Percentiles rank a stretch among this genome's conserved stretches.
These are phyloP conservation scores for Cheilosia grossa DNA, from an alignment of 2,888 invertebrate species.

Conservation along the genomic window DNA sequence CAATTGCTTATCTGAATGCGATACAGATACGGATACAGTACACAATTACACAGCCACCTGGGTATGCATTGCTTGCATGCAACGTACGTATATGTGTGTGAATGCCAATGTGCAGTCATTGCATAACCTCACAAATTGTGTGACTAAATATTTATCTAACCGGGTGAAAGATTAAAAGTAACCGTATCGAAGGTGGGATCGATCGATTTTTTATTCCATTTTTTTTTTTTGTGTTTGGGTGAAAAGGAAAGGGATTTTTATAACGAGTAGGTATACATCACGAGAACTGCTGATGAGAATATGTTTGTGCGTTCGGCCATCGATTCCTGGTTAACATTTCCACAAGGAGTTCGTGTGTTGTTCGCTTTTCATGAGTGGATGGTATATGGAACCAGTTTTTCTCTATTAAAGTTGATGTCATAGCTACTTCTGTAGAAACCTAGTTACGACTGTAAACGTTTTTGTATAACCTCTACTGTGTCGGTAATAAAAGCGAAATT, in stretches of 20 bases:
- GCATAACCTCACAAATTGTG: constrained; percentile 39
- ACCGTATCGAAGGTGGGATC: neutral
- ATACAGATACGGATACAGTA: constrained; percentile 37
- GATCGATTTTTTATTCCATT: constrained; percentile 3
- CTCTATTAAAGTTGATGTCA: constrained; percentile 39
- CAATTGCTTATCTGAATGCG: constrained; percentile 61
- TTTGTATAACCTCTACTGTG: neutral
- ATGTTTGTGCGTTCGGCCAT: neutral
- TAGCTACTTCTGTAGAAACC: constrained; percentile 24
- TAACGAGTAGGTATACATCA: too few relatives aligned
- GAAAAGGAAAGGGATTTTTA: too few relatives aligned
- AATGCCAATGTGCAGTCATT: constrained; percentile 9
- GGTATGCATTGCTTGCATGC: constrained; percentile 1
- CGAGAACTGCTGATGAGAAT: neutral
- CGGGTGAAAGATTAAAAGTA: constrained; percentile 15
- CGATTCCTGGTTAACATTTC: neutral
- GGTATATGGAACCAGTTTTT: constrained; percentile 36
- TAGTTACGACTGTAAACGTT: constrained; percentile 12
- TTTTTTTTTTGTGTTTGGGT: too few relatives aligned
- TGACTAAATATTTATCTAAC: constrained; percentile 21
- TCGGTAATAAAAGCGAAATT: constrained; percentile 31
- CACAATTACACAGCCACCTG: constrained; percentile 54
- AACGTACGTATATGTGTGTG: too few relatives aligned
- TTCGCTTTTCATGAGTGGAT: too few relatives aligned
- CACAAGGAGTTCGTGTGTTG: neutral